A percentile compares a stretch with the other conserved stretches of the same genome.
Conservation (phyloP, 2,797 vertebrate genomes). For the Poecilia velifera region DNA sequence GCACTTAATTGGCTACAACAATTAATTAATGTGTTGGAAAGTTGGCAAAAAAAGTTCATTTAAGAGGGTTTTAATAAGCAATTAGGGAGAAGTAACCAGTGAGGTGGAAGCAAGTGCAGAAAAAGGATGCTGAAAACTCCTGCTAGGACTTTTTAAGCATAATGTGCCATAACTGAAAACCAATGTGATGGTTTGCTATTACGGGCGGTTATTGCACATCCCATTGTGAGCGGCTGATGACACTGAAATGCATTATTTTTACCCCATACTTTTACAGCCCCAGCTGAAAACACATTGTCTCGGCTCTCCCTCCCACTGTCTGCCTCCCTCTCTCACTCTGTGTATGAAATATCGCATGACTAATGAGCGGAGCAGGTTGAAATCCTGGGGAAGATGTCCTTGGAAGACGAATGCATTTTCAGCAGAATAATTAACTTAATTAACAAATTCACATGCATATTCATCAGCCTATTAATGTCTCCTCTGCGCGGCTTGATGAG, state of each 20-base stretch:
- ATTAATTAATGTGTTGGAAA: constrained; percentile 99
- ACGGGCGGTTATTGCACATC: constrained; percentile 60
- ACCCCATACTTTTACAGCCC: constrained; percentile 71
- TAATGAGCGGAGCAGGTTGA: constrained; percentile 97
- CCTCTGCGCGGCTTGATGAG: constrained; percentile 97
- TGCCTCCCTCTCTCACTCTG: constrained; percentile 66
- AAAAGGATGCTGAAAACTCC: constrained; percentile 56
- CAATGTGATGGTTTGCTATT: constrained; percentile 62
- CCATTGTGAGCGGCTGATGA: constrained; percentile 69
- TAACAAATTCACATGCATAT: constrained; percentile 99
- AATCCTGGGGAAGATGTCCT: constrained; percentile 99
- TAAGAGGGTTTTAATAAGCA: constrained; percentile 81
- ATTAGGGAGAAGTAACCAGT: constrained; percentile 72
- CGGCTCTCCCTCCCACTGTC: constrained; percentile 71
- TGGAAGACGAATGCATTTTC: constrained; percentile 99
- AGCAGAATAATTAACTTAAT: constrained; percentile 99
- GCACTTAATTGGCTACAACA: constrained; percentile 99
- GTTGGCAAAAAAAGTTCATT: constrained; percentile 94
- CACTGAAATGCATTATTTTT: constrained; percentile 73
- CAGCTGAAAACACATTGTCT: constrained; percentile 75
- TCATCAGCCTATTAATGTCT: constrained; percentile 99
- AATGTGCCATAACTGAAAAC: constrained; percentile 69
- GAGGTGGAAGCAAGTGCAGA: constrained; percentile 67
- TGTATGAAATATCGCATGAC: constrained; percentile 88
- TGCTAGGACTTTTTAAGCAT: constrained; percentile 47